Evolutionary conservation across 2,113 vertebrate genomes (phyloP), one percentile per base, ranked within the genome.

Genomic region (Chlamydotis undulata): DNA sequence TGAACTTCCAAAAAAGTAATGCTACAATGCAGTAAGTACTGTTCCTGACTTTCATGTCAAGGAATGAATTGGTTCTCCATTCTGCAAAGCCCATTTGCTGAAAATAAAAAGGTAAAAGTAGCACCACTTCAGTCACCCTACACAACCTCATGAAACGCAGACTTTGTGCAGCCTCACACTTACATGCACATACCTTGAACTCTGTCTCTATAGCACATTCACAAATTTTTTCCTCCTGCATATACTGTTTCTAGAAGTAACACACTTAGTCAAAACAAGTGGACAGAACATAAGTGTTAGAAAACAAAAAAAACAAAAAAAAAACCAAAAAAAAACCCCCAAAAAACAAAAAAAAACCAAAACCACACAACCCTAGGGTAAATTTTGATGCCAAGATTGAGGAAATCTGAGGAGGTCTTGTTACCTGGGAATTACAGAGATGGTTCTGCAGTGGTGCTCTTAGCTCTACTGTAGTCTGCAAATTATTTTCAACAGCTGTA

Each of bases 101-200:
- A 65, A 83, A 79, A 56, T 21, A n/a, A 74, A 70, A 37, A 47
- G 9, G 33, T 33, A 43, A 13, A 69, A 65, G 31, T 9, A 83
- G 25, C 16, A n/a, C 2, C 0, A 19, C 61, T 57, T 71, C 0
- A 53, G 53, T 28, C 31, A 37, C 22, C 4, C 5, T 63, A 45
- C 56, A 50, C 18, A 10, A 14, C 25, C 25, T 49, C 28, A 18
- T 10, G 8, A n/a, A 37, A 65, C 0, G 4, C 10, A 26, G 10
- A 23, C 15, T 12, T 47, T 37, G 35, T 24, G 12, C 43, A 33
- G 41, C 50, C 63, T 21, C 33, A 6, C 9, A 8, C 19, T 33
- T 37, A 57, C 18, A 29, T 1, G 24, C 23, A 69, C 13, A 14
- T 7, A 28, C 33, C 25, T 47, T 63, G 25, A 71, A 60, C 9